These are phyloP conservation scores for Brevimyrus niger DNA, from an alignment of 2,113 vertebrate genomes.

Conservation along the genomic window DNA sequence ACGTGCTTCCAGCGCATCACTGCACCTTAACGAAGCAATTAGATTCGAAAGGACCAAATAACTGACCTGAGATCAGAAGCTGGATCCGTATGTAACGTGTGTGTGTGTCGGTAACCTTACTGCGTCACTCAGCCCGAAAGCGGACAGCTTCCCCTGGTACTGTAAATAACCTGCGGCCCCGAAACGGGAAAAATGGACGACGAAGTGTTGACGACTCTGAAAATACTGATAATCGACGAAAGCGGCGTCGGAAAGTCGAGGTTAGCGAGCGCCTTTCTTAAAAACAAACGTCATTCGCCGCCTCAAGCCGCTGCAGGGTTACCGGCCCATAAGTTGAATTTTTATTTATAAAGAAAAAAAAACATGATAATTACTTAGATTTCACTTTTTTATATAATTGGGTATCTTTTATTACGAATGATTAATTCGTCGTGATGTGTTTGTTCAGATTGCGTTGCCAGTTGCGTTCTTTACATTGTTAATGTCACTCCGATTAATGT, in stretches of 20 bases:
- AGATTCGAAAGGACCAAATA: background rate
- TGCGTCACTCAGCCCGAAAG: background rate
- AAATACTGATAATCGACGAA: constrained; percentile 92
- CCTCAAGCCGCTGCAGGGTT: background rate
- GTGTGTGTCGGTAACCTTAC: background rate
- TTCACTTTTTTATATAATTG: background rate
- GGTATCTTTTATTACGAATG: background rate
- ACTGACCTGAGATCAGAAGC: background rate
- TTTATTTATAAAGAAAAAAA: background rate
- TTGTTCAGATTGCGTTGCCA: background rate
- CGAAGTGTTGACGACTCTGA: constrained; percentile 88
- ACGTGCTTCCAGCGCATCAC: background rate
- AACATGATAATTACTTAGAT: background rate
- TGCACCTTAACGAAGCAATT: background rate
- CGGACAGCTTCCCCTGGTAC: background rate
- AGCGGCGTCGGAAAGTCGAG: constrained; percentile 96
- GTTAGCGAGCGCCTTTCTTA: constrained; percentile 49
- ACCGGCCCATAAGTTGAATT: background rate
- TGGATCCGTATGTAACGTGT: background rate
- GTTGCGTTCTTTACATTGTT: background rate
- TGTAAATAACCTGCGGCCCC: background rate
- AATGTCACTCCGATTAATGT: background rate
- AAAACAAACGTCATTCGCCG: background rate
- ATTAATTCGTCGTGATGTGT: background rate
- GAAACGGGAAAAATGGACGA: constrained; percentile 73